Base-by-base conservation (phyloP, 2,113 vertebrate species). In the Picathartes gymnocephalus region DNA sequence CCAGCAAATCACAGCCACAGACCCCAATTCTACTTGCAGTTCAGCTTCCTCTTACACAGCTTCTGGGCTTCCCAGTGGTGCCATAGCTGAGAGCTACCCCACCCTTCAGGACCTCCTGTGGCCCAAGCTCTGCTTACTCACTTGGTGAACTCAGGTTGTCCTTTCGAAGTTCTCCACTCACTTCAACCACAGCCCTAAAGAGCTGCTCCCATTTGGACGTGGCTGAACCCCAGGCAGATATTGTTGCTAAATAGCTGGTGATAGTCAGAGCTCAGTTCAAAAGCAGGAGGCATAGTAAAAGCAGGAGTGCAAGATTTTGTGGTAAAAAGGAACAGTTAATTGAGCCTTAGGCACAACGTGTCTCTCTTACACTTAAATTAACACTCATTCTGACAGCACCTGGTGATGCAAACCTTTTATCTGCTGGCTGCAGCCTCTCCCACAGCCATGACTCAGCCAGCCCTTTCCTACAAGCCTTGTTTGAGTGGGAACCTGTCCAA, bases 361-460 rank as follows among this genome's bases (percentile, higher is more conserved):
- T 92, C 60, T 85, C 66, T 82, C 54, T 80, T 48, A 84, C 61
- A 76, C 64, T 92, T 68, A 60, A 91, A 95, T 93, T 89, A 81
- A 56, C 28, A 25, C 51, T 85, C 39, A 4, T 89, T 54, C 73
- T 87, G 91, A 86, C 92, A 92, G 57, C 83, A 79, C 44, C 89
- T 57, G 37, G 60, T 57, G 69, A 57, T 66, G 39, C 62, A 95
- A 65, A 77, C 35, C 39, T 74, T 86, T 88, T 37, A 86, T 90
- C 80, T 94, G 56, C 76, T 61, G 45, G n/a, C 56, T 74, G 53
- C 73, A 91, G 44, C 44, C 77, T 89, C 92, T 95, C 40, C 48
- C 7, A 1, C 53, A 64, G 65, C 30, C 0, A 0, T 60, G 81
- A 93, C 57, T 87, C 86, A 92, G 73, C 11, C 1, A 0, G 17